Evolutionary conservation across 2,797 vertebrate genomes (phyloP).

Genomic region (Ficedula albicollis): DNA sequence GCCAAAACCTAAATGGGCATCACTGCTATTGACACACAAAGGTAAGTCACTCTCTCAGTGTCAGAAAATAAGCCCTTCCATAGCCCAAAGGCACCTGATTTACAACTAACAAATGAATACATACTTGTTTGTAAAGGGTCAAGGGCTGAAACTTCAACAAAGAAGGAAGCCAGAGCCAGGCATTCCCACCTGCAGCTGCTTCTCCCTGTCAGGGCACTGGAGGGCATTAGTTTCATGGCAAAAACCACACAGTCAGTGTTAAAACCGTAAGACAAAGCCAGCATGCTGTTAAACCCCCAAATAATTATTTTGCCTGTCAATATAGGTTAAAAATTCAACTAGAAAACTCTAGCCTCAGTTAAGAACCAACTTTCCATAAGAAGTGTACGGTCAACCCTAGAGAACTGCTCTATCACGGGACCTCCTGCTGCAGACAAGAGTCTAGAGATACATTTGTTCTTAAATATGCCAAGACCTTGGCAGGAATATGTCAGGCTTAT

Average conservation of each 20-base stretch:
- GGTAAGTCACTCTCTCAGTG: slow-evolving; percentile 23
- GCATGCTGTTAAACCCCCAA: background rate
- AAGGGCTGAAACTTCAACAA: slow-evolving; percentile 38
- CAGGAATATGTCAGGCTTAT: slow-evolving; percentile 70
- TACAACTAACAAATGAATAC: slow-evolving; percentile 45
- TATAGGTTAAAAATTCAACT: slow-evolving; percentile 41
- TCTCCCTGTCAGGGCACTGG: slow-evolving; percentile 48
- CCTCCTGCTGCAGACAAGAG: slow-evolving; percentile 72
- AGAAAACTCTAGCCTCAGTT: slow-evolving; percentile 35
- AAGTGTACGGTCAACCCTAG: slow-evolving; percentile 51
- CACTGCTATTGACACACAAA: slow-evolving; percentile 40
- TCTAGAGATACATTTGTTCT: slow-evolving; percentile 44
- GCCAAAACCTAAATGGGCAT: slow-evolving; percentile 27
- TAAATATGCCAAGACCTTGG: slow-evolving; percentile 50
- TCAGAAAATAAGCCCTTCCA: slow-evolving; percentile 53
- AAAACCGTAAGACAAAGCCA: background rate
- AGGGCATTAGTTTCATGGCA: slow-evolving; percentile 49
- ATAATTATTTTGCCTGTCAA: slow-evolving; percentile 24
- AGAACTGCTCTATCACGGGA: slow-evolving; percentile 56
- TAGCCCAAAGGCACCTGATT: slow-evolving; percentile 61
- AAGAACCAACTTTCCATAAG: slow-evolving; percentile 45
- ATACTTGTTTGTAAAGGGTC: slow-evolving; percentile 24
- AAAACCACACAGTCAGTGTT: slow-evolving; percentile 13
- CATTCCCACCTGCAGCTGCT: slow-evolving; percentile 28
- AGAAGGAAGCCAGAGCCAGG: slow-evolving; percentile 37